A percentile compares a stretch with the other conserved stretches of the same genome.
Conservation (phyloP, 1,140 invertebrate species). For the Drosophila bocki region DNA sequence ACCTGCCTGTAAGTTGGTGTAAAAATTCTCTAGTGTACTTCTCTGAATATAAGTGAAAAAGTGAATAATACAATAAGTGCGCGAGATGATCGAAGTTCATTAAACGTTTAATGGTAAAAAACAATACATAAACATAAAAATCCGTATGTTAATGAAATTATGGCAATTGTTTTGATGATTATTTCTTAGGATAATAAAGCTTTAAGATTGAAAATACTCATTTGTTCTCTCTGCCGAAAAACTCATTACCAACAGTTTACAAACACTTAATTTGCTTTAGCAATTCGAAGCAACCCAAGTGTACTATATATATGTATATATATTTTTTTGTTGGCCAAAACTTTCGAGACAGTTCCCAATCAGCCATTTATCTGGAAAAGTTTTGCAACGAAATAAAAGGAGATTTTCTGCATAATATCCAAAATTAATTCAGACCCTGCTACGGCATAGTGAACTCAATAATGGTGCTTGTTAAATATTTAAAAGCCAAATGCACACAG, state of each 20-base stretch:
- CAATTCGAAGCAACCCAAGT: neutral
- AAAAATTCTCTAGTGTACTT: conserved; percentile 28
- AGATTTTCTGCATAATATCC: conserved; percentile 39
- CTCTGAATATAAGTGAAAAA: neutral
- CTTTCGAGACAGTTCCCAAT: conserved; percentile 5
- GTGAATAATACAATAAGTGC: conserved; percentile 21
- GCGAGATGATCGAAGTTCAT: conserved; percentile 6
- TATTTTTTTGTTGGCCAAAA: neutral
- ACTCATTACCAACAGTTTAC: neutral
- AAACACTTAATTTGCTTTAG: conserved; percentile 1
- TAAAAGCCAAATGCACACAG: conserved; percentile 61
- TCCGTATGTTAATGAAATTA: neutral
- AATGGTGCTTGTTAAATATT: conserved; percentile 77
- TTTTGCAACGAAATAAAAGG: conserved; percentile 24
- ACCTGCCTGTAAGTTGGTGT: conserved; percentile 16
- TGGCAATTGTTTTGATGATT: neutral
- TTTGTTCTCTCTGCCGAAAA: neutral
- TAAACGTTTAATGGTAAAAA: conserved; percentile 18
- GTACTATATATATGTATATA: no score
- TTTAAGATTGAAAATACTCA: neutral
- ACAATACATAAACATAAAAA: neutral
- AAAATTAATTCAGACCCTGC: conserved; percentile 63
- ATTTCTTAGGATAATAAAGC: neutral
- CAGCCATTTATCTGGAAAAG: conserved; percentile 22
- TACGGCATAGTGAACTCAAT: conserved; percentile 60